phyloP scores from a whole-genome alignment of 2,113 vertebrate species.

The Atlantisia rogersi region DNA sequence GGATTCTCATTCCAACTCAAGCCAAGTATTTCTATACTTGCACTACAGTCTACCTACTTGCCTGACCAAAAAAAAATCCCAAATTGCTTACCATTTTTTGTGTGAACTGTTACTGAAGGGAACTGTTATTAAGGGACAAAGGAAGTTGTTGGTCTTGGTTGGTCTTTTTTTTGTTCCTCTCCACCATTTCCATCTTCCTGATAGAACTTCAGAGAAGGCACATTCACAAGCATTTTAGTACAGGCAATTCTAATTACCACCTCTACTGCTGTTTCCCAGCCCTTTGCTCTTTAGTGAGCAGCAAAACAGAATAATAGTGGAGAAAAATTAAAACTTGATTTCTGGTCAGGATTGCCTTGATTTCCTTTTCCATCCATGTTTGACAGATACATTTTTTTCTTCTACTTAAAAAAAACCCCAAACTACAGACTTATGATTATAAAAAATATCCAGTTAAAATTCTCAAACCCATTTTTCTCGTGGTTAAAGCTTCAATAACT shows the following conservation, averaged over 20 bases:
- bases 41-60: not conserved
- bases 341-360: not conserved
- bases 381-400: not conserved
- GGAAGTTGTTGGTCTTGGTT: not conserved
- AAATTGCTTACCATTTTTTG: too few species aligned
- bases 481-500: not conserved
- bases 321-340: not conserved
- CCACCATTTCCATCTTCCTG: not conserved
- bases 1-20: not conserved
- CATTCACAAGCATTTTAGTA: not conserved
- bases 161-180: not conserved
- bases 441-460: not conserved
- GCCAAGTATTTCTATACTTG: not conserved
- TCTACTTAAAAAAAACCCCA: not conserved
- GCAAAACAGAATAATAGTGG: not conserved
- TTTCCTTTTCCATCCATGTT: not conserved
- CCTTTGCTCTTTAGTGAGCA: not conserved
- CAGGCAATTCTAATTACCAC: not conserved
- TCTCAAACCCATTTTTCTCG: not conserved
- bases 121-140: fast-evolving
- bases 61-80: not conserved
- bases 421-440: not conserved
- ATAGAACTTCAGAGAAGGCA: not conserved
- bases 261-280: not conserved
- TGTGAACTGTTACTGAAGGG: not conserved